Evolutionary conservation across 2,797 vertebrate genomes (phyloP), one percentile per base, ranked within the genome.

Genomic region (Benthosema pterotum): DNA sequence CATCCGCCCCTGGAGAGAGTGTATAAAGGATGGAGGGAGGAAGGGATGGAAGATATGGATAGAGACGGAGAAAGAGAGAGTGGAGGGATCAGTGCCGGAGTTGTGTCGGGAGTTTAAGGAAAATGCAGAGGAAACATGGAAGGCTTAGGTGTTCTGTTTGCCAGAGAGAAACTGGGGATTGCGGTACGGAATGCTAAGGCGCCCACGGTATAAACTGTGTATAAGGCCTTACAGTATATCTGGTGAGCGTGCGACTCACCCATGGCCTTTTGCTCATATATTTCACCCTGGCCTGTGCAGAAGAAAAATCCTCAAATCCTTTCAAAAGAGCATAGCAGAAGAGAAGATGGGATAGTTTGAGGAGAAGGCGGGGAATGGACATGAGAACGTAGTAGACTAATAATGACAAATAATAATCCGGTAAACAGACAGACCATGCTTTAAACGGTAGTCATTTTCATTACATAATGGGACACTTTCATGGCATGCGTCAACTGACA

Each of bases 81-180:
- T 58, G 56, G 60, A 64, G 60, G 64, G 56, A 50, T 62, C 60
- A 32, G 5, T 16, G 57, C n/a, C n/a, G n/a, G n/a, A n/a, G n/a
- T n/a, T 25, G 22, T 25, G 22, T 25, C 22, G 5, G 22, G 49
- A 54, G 22, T 38, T 22, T 15, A 52, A 52, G 15, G 50, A 28
- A 63, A 55, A 53, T 52, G 66, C 63, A 55, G 45, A 42, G 14
- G 19, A 52, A 22, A 52, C 12, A 52, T 11, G 50, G 11, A 52
- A 15, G n/a, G 45, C 12, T 13, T 13, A 46, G 45, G 45, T 13
- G 45, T 13, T 38, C 32, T 38, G 32, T 38, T 38, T 38, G 32
- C 32, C 7, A 15, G 81, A 65, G 82, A 80, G 82, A 47, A 58
- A 49, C 42, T 22, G 12, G 4, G 43, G 11, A 45, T 53, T 46